Conservation (phyloP, 1,140 invertebrate genomes). For the Streblospio benedicti region DNA sequence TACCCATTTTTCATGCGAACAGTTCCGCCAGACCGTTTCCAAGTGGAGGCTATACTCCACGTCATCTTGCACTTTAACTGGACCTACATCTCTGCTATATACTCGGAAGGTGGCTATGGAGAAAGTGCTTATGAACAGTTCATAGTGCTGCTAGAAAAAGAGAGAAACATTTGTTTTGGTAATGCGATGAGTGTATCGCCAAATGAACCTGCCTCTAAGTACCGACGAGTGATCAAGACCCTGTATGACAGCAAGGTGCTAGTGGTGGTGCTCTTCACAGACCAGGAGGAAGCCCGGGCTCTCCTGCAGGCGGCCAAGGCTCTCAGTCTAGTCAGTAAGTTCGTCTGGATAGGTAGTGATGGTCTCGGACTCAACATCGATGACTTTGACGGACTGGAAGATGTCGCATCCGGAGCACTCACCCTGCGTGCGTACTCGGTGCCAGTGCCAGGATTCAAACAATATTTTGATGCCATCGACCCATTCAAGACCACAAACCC, state of each 20-base stretch:
- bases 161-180: conserved; percentile 7
- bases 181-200: not conserved
- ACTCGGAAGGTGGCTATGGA: conserved; percentile 12
- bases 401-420: conserved; percentile 6
- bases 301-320: not conserved
- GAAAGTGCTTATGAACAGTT: conserved; percentile 5
- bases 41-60: conserved; percentile 33
- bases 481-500: conserved; percentile 8
- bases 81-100: conserved; percentile 16
- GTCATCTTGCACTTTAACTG: conserved; percentile 17
- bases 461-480: conserved; percentile 10
- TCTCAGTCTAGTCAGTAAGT: not conserved
- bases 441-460: not conserved
- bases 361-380: conserved; percentile 15
- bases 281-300: conserved; percentile 11
- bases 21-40: conserved; percentile 29
- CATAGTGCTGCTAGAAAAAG: not conserved
- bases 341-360: conserved; percentile 14
- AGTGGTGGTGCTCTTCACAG: conserved; percentile 11
- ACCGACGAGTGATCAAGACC: too few species aligned
- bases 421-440: not conserved
- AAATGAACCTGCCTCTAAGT: not conserved
- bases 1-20: conserved; percentile 32
- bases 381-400: conserved; percentile 6
- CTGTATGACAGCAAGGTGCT: too few species aligned